A percentile compares a stretch with the other conserved stretches of the same genome.
These are phyloP conservation scores for Nipponacmea schrenckii DNA, from an alignment of 2,888 invertebrate species.

Conservation along the genomic window DNA sequence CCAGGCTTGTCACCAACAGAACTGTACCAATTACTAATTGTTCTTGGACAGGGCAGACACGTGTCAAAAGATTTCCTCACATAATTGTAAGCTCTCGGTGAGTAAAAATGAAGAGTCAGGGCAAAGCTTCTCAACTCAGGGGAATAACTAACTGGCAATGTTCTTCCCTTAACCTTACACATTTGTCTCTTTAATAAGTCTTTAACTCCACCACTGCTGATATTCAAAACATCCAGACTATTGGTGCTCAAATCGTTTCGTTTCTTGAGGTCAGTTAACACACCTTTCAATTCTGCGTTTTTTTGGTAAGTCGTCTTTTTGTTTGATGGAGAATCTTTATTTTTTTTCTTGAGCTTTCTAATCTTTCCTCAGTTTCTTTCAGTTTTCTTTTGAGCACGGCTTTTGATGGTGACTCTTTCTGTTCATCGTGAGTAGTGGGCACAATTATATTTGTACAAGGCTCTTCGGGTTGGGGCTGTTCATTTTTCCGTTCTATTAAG, in stretches of 20 bases:
- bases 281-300: background rate
- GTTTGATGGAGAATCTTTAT: too few species aligned
- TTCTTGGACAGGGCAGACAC: background rate
- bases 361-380: too few species aligned
- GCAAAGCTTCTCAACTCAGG: background rate
- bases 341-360: too few species aligned
- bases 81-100: background rate
- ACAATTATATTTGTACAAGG: too few species aligned
- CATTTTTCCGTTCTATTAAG: too few species aligned
- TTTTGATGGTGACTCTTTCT: too few species aligned
- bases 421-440: too few species aligned
- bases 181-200: background rate
- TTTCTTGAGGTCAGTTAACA: background rate
- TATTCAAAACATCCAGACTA: background rate
- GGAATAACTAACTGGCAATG: background rate
- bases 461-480: too few species aligned
- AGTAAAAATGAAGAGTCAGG: background rate
- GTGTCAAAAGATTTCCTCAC: background rate
- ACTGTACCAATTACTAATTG: background rate
- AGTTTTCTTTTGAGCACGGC: too few species aligned
- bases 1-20: background rate
- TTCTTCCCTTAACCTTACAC: background rate
- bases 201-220: background rate
- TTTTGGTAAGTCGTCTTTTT: background rate
- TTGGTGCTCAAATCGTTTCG: background rate